Evolutionary conservation across 2,113 vertebrate species (phyloP).

Genomic region (Gopherus flavomarginatus): DNA sequence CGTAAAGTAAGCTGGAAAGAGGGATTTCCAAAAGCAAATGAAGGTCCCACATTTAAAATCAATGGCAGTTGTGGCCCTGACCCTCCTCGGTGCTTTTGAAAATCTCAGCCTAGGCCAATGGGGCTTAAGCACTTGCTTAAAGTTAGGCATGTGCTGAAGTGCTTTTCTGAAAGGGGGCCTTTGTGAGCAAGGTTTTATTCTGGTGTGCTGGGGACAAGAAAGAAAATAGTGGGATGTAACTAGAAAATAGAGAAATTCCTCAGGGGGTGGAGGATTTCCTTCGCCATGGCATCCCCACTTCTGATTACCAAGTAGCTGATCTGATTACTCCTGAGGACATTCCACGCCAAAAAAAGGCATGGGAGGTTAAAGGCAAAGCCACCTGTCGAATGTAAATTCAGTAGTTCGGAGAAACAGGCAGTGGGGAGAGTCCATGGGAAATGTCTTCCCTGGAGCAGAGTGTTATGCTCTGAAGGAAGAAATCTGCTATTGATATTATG

Average conservation of each 20-base stretch:
- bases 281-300: no score
- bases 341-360: no score
- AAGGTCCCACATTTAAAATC: background rate
- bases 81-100: no score
- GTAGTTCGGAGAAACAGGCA: constrained; percentile 15
- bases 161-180: background rate
- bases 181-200: background rate
- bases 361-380: background rate
- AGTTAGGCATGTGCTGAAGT: no score
- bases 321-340: no score
- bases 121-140: no score
- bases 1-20: background rate
- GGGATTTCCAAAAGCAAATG: background rate
- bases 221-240: background rate
- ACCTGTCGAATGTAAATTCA: background rate
- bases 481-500: background rate
- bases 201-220: background rate
- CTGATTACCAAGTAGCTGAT: no score
- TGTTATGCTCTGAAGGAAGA: background rate
- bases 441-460: background rate
- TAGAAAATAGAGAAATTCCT: background rate
- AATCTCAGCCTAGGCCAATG: no score
- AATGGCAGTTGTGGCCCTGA: background rate
- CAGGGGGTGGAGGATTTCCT: background rate
- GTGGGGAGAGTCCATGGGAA: background rate